Evolutionary conservation across 2,797 vertebrate genomes (phyloP), one percentile per base, ranked within the genome.

Genomic region (Rallus crepitans): DNA sequence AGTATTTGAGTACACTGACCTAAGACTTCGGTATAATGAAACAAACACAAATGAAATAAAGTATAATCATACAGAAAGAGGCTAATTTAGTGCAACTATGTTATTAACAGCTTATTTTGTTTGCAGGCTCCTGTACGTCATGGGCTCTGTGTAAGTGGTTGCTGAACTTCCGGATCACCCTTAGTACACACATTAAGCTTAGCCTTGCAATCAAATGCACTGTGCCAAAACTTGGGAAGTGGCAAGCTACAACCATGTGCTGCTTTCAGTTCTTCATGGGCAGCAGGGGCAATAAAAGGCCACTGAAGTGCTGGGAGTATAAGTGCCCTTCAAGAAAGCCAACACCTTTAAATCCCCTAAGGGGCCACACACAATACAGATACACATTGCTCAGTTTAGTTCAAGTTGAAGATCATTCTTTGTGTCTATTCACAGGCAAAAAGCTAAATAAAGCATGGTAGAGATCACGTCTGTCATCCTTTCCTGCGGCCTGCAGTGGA

Each of bases 401-500:
- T 81, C 31, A 79, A 76, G 40, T 53, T 42, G 14, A 92, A 37
- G 12, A 82, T 57, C 75, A 72, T 60, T 27, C 15, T 57, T 78
- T 65, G 75, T 15, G 30, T 37, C 66, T 55, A 57, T 35, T 84
- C 55, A 69, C 42, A 79, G 2, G 7, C 21, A 55, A 87, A 75
- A 78, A 28, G 7, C 23, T 39, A 59, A 71, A 76, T 11, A 78
- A 87, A 87, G 15, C 55, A 70, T 6, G 9, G n/a, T 0, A 63
- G 16, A 37, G 52, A 68, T 79, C 70, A 53, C 42, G 45, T 73
- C 11, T n/a, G 9, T 25, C 57, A 23, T 70, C 37, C 59, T 70
- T 56, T 61, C 53, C 65, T 61, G 55, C 0, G 0, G 50, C 20
- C 45, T 64, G 30, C 39, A 55, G 31, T 2, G 10, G 33, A 78